Conservation (phyloP, 2,113 vertebrate genomes). For the Campylomormyrus tamandua region DNA sequence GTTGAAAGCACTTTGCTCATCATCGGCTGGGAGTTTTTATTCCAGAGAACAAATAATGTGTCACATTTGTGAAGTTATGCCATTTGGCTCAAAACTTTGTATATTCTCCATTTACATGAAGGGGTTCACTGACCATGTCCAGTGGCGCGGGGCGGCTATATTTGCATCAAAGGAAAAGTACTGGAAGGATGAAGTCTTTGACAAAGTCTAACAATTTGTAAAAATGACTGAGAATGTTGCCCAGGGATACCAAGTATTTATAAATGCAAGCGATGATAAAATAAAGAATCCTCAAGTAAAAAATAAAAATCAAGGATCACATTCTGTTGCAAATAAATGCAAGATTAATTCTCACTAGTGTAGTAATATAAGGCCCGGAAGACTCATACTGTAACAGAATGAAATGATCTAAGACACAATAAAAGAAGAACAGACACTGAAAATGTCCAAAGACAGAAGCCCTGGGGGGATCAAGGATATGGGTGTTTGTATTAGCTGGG, state of each 20-base stretch:
- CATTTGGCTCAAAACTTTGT: neutral
- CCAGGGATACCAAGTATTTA: neutral
- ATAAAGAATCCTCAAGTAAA: neutral
- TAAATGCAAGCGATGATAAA: neutral
- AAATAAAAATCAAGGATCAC: neutral
- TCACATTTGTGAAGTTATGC: neutral
- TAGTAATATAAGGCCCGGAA: slow-evolving; percentile 17
- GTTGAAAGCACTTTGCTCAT: neutral
- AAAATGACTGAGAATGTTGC: neutral
- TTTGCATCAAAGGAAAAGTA: slow-evolving; percentile 23
- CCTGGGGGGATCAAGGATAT: neutral
- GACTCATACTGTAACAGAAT: slow-evolving; percentile 30
- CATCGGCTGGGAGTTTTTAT: neutral
- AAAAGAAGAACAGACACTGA: neutral
- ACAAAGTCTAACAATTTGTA: neutral
- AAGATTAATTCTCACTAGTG: neutral
- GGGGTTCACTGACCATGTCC: slow-evolving; percentile 5
- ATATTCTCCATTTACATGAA: slow-evolving; percentile 19
- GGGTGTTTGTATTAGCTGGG: neutral
- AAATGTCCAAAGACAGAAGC: neutral
- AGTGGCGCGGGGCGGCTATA: neutral
- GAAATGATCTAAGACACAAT: slow-evolving; percentile 23
- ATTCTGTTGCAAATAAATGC: neutral
- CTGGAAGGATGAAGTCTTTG: neutral
- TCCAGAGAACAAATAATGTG: neutral